phyloP scores from a whole-genome alignment of 2,888 invertebrate species.

The Caenorhabditis japonica region DNA sequence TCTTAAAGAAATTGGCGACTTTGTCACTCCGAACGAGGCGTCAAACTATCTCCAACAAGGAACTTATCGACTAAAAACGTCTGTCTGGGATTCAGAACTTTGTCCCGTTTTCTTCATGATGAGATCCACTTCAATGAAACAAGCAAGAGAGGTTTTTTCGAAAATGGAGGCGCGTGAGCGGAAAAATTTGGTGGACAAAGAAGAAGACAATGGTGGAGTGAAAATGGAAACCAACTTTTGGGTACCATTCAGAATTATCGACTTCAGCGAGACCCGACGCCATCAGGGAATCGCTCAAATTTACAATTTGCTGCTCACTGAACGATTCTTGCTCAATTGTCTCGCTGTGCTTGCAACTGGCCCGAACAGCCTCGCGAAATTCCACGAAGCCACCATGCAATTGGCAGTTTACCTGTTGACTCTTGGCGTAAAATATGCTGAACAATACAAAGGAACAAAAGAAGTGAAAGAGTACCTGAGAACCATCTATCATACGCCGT shows the following conservation, averaged over 20 bases:
- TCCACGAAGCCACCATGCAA: conserved; percentile 64
- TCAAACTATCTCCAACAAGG: conserved; percentile 52
- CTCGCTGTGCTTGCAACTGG: conserved; percentile 9
- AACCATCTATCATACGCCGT: conserved; percentile 33
- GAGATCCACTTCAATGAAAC: conserved; percentile 52
- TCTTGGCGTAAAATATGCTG: conserved; percentile 44
- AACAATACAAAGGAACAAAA: conserved; percentile 5
- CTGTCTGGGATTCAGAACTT: conserved; percentile 59
- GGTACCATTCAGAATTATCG: conserved; percentile 53
- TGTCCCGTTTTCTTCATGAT: conserved; percentile 65
- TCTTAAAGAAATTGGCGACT: conserved; percentile 60
- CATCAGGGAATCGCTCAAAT: conserved; percentile 37
- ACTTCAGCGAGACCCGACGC: conserved; percentile 30
- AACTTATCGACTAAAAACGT: conserved; percentile 56
- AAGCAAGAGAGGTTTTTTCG: conserved; percentile 43
- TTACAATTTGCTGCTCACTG: conserved; percentile 31
- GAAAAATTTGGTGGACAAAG: conserved; percentile 19
- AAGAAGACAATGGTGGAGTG: background rate
- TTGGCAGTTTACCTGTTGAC: conserved; percentile 67
- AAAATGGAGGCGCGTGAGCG: conserved; percentile 32
- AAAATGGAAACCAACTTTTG: conserved; percentile 34
- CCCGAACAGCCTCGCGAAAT: conserved; percentile 4
- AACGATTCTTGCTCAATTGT: conserved; percentile 38
- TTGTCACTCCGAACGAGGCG: conserved; percentile 45
- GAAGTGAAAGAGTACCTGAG: background rate